Evolutionary conservation across 2,888 invertebrate genomes (phyloP), one percentile per base, ranked within the genome.

Genomic region (Ennomos erosarius): DNA sequence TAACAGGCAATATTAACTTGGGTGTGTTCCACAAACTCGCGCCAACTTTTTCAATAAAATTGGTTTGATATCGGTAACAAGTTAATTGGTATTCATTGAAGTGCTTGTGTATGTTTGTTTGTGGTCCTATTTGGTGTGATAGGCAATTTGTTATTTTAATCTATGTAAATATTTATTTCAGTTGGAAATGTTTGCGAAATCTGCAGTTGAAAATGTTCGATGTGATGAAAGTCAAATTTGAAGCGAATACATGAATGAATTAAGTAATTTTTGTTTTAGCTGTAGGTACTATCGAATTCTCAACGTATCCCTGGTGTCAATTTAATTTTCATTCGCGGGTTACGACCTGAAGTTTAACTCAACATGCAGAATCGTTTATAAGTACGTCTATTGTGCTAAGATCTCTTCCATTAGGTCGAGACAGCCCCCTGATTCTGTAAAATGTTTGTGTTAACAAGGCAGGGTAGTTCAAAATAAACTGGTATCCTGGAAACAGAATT

Each of bases 301-400:
- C 44, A 42, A 50, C 38, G 55, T 56, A 16, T 59, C 51, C 51
- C 68, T 59, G 42, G 65, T 73, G 72, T 73, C 73, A 74, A 73
- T 76, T 76, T 73, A 78, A 78, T 76, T 78, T 78, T 73, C 72
- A 74, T 75, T 74, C 64, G 56, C 66, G 53, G 70, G 69, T 72
- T 74, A 71, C 69, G 67, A 69, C 59, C 63, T 59, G 65, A 51
- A 71, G 69, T 75, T 74, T 70, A n/a, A 64, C 61, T 55, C 54
- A 48, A 51, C 56, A 59, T 58, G 55, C 52, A 47, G 16, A 37
- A 16, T 10, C 37, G 4, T 47, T 54, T 54, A n/a, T n/a, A n/a
- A n/a, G 9, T 44, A 36, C 26, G 39, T 50, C 49, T 26, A 52
- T 4, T 48, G 13, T 38, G 9, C 9, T 12, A 33, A 44, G 58